Conservation (phyloP, 2,888 invertebrate species). For the Sphaerophoria rueppellii region DNA sequence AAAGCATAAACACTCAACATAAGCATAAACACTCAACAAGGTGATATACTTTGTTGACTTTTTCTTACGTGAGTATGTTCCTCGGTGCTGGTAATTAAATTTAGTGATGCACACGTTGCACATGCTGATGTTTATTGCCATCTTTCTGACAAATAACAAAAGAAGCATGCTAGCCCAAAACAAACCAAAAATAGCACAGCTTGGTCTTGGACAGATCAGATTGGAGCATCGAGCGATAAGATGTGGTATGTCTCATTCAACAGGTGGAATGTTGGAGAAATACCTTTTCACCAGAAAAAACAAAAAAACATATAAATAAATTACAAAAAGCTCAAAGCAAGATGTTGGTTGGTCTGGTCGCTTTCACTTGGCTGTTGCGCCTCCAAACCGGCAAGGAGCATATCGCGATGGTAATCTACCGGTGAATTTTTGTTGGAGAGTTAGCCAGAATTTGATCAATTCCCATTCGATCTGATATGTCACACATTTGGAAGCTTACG, state of each 20-base stretch:
- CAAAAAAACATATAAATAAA: constrained; percentile 2
- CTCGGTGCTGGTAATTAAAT: constrained; percentile 65
- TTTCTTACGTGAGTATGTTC: constrained; percentile 56
- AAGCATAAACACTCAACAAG: constrained; percentile 25
- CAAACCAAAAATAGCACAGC: constrained; percentile 48
- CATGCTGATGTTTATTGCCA: constrained; percentile 59
- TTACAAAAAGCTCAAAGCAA: constrained; percentile 35
- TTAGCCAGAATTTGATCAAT: constrained; percentile 68
- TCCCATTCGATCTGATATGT: constrained; percentile 72
- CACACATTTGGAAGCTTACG: constrained; percentile 72
- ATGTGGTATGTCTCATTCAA: constrained; percentile 35
- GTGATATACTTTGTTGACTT: constrained; percentile 53
- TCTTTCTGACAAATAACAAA: constrained; percentile 34
- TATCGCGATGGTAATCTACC: constrained; percentile 54
- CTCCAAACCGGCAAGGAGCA: constrained; percentile 25
- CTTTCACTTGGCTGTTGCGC: constrained; percentile 4
- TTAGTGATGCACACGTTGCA: constrained; percentile 69
- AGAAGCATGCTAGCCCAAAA: not conserved
- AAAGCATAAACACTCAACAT: not conserved
- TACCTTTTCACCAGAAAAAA: constrained; percentile 49
- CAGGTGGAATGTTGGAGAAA: constrained; percentile 67
- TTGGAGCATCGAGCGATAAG: constrained; percentile 42
- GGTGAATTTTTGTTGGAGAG: constrained; percentile 38
- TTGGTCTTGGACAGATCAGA: constrained; percentile 28
- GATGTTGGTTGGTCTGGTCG: constrained; percentile 19